Evolutionary conservation across 2,113 vertebrate species (phyloP).

Genomic region (Lonchura striata): DNA sequence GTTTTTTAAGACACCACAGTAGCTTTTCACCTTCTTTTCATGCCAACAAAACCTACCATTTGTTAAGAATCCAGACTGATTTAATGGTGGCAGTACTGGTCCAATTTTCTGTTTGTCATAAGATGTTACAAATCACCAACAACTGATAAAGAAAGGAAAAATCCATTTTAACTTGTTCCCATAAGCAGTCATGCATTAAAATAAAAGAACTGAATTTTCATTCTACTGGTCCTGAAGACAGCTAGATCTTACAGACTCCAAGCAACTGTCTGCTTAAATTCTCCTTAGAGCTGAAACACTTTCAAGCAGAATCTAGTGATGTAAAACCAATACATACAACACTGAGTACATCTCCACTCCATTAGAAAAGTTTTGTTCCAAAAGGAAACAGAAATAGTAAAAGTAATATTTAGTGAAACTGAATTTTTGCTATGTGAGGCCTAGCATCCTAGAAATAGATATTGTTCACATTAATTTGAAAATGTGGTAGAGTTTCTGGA

Average conservation of each 20-base stretch:
- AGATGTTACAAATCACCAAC: background rate
- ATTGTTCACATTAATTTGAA: background rate
- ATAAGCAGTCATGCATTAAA: background rate
- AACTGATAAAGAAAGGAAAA: background rate
- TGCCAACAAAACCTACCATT: background rate
- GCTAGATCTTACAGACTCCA: background rate
- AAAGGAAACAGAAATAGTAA: background rate
- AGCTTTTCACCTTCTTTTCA: background rate
- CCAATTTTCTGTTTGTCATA: background rate
- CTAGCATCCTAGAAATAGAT: background rate
- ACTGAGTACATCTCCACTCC: background rate
- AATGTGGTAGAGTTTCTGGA: background rate
- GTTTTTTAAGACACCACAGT: background rate
- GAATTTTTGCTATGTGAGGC: background rate
- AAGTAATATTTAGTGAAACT: background rate
- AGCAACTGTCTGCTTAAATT: background rate
- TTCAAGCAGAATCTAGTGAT: background rate
- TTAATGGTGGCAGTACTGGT: background rate
- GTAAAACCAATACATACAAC: background rate
- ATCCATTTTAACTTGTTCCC: background rate
- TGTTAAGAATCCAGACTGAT: background rate
- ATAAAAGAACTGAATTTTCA: background rate
- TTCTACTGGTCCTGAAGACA: background rate
- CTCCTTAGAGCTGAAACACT: background rate
- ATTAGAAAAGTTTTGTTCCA: background rate